Conservation (phyloP, 2,888 invertebrate species). For the Belgica antarctica region DNA sequence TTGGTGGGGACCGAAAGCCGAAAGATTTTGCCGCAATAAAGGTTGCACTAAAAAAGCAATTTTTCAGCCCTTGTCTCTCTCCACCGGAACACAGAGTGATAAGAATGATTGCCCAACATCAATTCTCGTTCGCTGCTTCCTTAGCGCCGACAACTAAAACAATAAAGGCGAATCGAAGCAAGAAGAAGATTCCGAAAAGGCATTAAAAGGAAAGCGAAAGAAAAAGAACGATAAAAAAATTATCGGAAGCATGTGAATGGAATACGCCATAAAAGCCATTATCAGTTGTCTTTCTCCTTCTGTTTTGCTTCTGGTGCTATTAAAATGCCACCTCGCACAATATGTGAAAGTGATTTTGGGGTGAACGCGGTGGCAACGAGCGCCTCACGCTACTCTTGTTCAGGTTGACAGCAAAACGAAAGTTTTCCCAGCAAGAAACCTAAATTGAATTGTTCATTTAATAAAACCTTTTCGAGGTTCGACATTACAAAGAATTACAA, state of each 20-base stretch:
- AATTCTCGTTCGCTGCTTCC: not conserved
- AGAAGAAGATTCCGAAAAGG: not conserved
- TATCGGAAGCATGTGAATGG: too few species aligned
- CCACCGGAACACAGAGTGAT: not conserved
- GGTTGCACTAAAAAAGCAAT: not conserved
- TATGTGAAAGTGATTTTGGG: too few species aligned
- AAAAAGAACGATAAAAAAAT: not conserved
- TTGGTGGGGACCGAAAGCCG: not conserved
- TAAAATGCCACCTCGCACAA: not conserved
- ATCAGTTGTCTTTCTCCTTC: slow-evolving; percentile 7
- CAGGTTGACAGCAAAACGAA: too few species aligned
- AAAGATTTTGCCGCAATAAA: not conserved
- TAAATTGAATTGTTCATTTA: too few species aligned
- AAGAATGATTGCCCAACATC: slow-evolving; percentile 1
- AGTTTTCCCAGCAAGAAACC: too few species aligned
- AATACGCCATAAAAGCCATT: slow-evolving; percentile 6
- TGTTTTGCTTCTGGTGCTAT: not conserved
- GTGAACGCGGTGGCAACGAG: too few species aligned
- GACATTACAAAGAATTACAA: too few species aligned
- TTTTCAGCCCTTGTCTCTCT: too few species aligned
- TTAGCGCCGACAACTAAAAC: slow-evolving; percentile 1
- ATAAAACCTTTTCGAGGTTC: too few species aligned
- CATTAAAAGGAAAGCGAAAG: not conserved
- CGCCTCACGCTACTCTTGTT: too few species aligned
- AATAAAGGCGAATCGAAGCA: not conserved